Percentiles rank a stretch among this genome's conserved stretches.
Conservation (phyloP, 2,888 invertebrate species). For the Altica lythri region DNA sequence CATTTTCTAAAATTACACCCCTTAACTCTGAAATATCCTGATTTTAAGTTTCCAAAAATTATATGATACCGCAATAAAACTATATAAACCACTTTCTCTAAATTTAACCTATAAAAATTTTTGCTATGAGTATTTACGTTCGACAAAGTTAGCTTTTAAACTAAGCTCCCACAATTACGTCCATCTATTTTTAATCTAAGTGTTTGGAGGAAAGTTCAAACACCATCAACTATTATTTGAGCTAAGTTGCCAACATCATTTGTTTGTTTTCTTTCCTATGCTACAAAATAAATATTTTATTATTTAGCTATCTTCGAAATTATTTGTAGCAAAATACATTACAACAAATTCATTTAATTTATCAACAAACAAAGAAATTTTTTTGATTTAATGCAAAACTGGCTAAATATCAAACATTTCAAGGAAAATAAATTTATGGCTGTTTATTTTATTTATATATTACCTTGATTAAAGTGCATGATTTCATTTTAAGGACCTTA, state of each 20-base stretch:
- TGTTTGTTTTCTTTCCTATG: slow-evolving; percentile 2
- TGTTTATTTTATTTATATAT: no score
- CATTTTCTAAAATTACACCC: no score
- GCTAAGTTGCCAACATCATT: slow-evolving; percentile 15
- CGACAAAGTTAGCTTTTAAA: slow-evolving; percentile 21
- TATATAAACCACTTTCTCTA: slow-evolving; percentile 13
- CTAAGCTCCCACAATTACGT: slow-evolving; percentile 24
- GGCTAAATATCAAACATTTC: no score
- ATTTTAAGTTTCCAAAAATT: no score
- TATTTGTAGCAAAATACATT: slow-evolving; percentile 3
- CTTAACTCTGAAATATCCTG: no score
- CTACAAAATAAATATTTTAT: slow-evolving; percentile 10
- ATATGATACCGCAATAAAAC: no score
- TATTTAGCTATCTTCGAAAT: not conserved
- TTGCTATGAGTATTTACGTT: slow-evolving; percentile 24
- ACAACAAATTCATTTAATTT: no score
- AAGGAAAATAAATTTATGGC: no score
- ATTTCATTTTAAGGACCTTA: no score
- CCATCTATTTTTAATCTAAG: slow-evolving; percentile 21
- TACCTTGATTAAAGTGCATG: no score
- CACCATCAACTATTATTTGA: slow-evolving; percentile 21
- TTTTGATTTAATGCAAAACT: no score
- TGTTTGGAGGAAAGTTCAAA: slow-evolving; percentile 28
- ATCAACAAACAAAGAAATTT: no score
- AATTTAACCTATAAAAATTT: slow-evolving; percentile 21